Evolutionary conservation across 2,113 vertebrate species (phyloP).

Genomic region (Polypterus senegalus): DNA sequence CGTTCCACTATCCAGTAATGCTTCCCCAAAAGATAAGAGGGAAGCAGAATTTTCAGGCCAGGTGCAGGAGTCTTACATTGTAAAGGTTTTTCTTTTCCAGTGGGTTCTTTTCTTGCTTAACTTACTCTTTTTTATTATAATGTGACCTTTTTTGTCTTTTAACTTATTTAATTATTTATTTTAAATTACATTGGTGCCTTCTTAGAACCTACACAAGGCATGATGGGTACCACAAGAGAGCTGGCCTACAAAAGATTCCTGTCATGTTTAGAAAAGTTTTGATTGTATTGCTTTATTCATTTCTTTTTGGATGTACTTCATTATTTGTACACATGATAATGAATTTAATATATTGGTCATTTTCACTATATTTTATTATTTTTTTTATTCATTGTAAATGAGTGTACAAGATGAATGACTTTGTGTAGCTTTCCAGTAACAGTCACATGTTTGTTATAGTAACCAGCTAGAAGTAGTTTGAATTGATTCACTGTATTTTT

Average conservation of each 20-base stretch:
- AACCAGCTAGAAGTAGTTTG: constrained; percentile 1
- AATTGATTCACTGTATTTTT: constrained; percentile 6
- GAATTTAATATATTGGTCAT: no score
- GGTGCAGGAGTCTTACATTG: no score
- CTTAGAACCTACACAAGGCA: constrained; percentile 5
- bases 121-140: no score
- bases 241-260: constrained; percentile 5
- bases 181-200: constrained; percentile 18
- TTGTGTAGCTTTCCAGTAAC: neutral
- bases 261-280: constrained; percentile 1
- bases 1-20: no score
- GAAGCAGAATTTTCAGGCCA: no score
- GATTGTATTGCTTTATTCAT: constrained; percentile 17
- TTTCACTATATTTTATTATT: no score
- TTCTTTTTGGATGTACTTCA: constrained; percentile 15
- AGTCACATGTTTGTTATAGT: neutral
- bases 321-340: constrained; percentile 12
- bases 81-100: no score
- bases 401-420: neutral
- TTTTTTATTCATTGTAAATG: constrained; percentile 16
- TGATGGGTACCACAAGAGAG: neutral
- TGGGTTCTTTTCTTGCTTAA: no score
- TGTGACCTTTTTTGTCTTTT: neutral
- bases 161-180: constrained; percentile 4
- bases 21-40: no score